These are phyloP conservation scores for Papilio elwesi DNA, from an alignment of 2,888 invertebrate species.

Conservation along the genomic window DNA sequence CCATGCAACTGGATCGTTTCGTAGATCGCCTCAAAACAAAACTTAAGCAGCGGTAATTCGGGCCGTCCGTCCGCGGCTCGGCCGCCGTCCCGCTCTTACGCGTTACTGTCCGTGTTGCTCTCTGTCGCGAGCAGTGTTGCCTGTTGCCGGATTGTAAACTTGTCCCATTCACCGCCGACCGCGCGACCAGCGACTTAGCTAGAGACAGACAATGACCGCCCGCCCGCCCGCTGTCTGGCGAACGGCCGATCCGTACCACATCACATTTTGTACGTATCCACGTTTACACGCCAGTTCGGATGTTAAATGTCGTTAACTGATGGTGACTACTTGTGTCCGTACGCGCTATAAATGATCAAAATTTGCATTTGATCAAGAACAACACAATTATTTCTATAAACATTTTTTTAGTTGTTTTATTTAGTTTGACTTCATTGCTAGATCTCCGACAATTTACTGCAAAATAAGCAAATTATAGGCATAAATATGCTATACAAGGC, in stretches of 20 bases:
- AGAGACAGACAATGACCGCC: conserved; percentile 69
- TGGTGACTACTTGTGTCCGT: too few species aligned
- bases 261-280: neutral
- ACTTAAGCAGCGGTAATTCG: conserved; percentile 75
- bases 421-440: too few species aligned
- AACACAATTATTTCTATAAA: too few species aligned
- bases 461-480: too few species aligned
- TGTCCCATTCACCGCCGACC: conserved; percentile 74
- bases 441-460: too few species aligned
- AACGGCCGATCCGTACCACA: neutral
- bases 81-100: conserved; percentile 52
- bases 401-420: too few species aligned
- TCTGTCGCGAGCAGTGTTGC: conserved; percentile 59
- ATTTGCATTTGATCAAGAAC: too few species aligned
- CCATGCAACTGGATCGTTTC: conserved; percentile 62
- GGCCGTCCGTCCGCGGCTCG: conserved; percentile 64
- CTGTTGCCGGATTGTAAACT: conserved; percentile 70
- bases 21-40: conserved; percentile 71
- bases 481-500: too few species aligned
- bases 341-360: too few species aligned
- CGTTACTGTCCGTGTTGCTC: conserved; percentile 52
- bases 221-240: conserved; percentile 13
- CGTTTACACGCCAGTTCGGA: conserved; percentile 12
- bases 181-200: conserved; percentile 44
- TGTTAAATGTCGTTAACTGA: neutral